These are phyloP conservation scores for Catalaphyllia jardinei DNA, from an alignment of 64 coral and sea anemone species.

Conservation along the genomic window DNA sequence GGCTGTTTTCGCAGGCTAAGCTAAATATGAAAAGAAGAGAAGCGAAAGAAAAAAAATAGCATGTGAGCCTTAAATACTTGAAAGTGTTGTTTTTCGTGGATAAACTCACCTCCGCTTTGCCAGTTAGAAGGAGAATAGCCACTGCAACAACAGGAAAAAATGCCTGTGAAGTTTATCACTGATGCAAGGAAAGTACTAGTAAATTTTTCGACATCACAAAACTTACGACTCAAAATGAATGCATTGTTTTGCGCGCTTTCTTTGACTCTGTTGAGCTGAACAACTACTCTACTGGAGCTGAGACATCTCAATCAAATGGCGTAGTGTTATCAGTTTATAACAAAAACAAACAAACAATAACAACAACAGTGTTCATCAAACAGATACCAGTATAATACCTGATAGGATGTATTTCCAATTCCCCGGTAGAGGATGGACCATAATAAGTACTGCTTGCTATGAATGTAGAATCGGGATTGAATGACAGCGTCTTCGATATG, in stretches of 20 bases:
- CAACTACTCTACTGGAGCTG: no score
- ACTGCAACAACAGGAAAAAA: slow-evolving; percentile 39
- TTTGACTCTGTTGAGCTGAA: no score
- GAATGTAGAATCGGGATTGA: slow-evolving; percentile 66
- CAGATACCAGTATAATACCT: slow-evolving; percentile 41
- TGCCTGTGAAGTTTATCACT: not conserved
- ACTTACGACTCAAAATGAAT: not conserved
- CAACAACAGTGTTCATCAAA: not conserved
- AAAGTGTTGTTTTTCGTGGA: not conserved
- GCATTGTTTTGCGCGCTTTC: not conserved
- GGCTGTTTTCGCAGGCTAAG: no score
- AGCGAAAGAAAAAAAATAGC: no score
- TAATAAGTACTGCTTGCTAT: slow-evolving; percentile 91
- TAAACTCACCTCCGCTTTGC: slow-evolving; percentile 84
- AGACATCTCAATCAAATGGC: no score
- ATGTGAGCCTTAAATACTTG: no score
- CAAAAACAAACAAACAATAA: no score
- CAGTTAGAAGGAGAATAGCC: slow-evolving; percentile 94
- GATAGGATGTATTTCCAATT: slow-evolving; percentile 83
- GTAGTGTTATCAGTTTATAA: no score
- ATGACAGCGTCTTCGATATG: slow-evolving; percentile 71
- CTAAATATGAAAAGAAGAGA: no score
- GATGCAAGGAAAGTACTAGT: not conserved
- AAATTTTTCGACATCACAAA: not conserved
- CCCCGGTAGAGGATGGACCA: slow-evolving; percentile 80